Evolutionary conservation across 2,888 invertebrate species (phyloP), one percentile per base, ranked within the genome.

Genomic region (Polietes domitor): DNA sequence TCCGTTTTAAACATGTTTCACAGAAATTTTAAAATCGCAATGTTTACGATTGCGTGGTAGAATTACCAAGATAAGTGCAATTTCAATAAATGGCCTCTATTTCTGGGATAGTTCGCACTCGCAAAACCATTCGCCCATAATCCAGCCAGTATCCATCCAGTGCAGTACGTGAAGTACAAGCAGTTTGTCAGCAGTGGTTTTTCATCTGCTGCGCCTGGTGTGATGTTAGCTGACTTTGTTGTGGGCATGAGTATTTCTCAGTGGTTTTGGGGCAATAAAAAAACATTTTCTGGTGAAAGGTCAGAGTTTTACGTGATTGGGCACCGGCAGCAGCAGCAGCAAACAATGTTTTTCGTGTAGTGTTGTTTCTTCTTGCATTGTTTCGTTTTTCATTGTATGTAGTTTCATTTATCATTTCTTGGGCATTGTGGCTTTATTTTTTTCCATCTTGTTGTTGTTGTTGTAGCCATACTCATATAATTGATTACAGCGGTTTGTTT

Each of bases 211-310:
- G 7, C 7, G 26, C 12, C 26, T 28, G 15, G 28, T 55, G n/a
- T 61, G 28, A 15, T 61, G 55, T 61, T 61, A 12, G 17, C 28
- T 28, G 26, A 26, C 9, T 24, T 61, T 55, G n/a, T n/a, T n/a
- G n/a, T n/a, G n/a, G n/a, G n/a, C 32, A 32, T 58, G 55, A 19
- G 61, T 61, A 15, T 61, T 61, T 61, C 61, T n/a, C 28, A 26
- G 24, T 58, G 24, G 58, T 58, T 61, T 53, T 41, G 6, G 1
- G 37, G 65, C 65, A 65, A 65, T 65, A 65, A 61, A 61, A 61
- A 61, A 37, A 37, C 63, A 63, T 63, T 65, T 61, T 65, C 7
- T 65, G 65, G 65, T 19, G 65, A 65, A 65, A 65, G 65, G 65
- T 65, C 65, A 65, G 65, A 41, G 37, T 37, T 65, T 61, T 61